Evolutionary conservation across 1,140 invertebrate species (phyloP), one percentile per base, ranked within the genome.

Genomic region (Contarinia nasturtii): DNA sequence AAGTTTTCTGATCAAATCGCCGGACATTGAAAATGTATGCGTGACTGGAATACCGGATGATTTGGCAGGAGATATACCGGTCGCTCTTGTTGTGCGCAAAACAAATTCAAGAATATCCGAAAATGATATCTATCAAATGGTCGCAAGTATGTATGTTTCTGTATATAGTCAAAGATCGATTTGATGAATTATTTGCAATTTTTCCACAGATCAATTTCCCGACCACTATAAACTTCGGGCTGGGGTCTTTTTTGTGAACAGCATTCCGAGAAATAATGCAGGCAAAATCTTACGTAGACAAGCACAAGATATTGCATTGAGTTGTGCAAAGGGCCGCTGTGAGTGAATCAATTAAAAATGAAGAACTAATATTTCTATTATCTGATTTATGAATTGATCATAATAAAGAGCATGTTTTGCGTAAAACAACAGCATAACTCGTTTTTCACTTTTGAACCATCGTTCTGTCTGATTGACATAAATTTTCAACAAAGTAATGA

Each of bases 281-380:
- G 77, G 77, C 1, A 83, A 83, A 65, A 64, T 80, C 12, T 63
- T 76, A 19, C 63, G 75, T 46, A 67, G 61, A 44, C 58, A 66
- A 14, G 55, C 68, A 2, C 63, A 58, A 45, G 52, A 64, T 49
- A 53, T 65, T 8, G 34, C 34, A n/a, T n/a, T n/a, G n/a, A n/a
- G n/a, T n/a, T n/a, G n/a, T n/a, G n/a, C n/a, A n/a, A n/a, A n/a
- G n/a, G n/a, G n/a, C n/a, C n/a, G n/a, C n/a, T n/a, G n/a, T n/a
- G n/a, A n/a, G n/a, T n/a, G n/a, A n/a, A n/a, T n/a, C n/a, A n/a
- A n/a, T n/a, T n/a, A n/a, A n/a, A n/a, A n/a, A n/a, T n/a, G n/a
- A n/a, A n/a, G n/a, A n/a, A n/a, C n/a, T n/a, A n/a, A n/a, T n/a
- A n/a, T n/a, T n/a, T n/a, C n/a, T n/a, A n/a, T n/a, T n/a, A n/a